A percentile compares a stretch with the other conserved stretches of the same genome.
phyloP scores from a whole-genome alignment of 2,113 vertebrate genomes.

The Aptenodytes forsteri region DNA sequence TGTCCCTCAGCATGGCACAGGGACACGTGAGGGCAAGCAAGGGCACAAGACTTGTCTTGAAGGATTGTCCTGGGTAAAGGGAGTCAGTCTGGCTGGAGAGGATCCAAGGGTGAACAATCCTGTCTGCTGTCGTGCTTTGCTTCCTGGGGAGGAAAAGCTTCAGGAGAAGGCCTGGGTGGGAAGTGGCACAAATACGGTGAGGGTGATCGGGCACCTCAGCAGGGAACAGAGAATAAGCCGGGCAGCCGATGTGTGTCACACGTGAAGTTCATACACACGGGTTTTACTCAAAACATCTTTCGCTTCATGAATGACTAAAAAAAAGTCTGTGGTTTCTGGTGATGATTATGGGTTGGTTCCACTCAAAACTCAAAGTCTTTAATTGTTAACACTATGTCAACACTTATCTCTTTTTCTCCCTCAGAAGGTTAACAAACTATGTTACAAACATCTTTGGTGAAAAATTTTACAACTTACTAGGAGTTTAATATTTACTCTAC shows the following conservation, averaged over 20 bases:
- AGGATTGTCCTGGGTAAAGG: slow-evolving; percentile 44
- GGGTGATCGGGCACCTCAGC: accelerated
- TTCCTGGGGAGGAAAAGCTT: background rate
- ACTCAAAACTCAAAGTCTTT: background rate
- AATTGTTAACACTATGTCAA: background rate
- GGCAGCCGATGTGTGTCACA: background rate
- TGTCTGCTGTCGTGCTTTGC: background rate
- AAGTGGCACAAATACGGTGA: background rate
- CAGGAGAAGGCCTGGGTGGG: background rate
- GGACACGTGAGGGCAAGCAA: background rate
- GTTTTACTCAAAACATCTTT: background rate
- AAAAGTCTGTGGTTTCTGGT: background rate
- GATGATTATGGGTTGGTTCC: background rate
- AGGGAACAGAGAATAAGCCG: background rate
- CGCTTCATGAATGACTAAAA: background rate
- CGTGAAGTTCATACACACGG: background rate
- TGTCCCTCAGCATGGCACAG: background rate
- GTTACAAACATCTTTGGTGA: background rate
- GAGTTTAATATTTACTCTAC: background rate
- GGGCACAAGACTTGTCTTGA: slow-evolving; percentile 17
- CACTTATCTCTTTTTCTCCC: background rate
- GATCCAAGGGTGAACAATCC: slow-evolving; percentile 29
- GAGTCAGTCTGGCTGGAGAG: slow-evolving; percentile 48
- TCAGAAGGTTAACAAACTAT: background rate
- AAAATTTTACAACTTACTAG: background rate